phyloP scores from a whole-genome alignment of 1,140 invertebrate genomes.

The Caenorhabditis inopinata region DNA sequence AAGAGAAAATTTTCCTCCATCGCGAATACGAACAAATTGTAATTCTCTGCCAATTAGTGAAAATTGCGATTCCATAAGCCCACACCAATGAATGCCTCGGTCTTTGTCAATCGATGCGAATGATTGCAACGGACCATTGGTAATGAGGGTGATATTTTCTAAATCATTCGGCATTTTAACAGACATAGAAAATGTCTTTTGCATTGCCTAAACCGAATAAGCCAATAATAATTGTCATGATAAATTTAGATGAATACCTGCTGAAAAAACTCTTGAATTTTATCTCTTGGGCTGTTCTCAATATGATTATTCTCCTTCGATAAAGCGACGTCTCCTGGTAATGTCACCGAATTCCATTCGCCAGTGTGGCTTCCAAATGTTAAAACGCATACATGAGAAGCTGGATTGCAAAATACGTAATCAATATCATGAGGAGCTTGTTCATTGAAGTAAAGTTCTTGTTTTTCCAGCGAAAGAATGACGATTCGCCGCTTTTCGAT shows the following conservation, averaged over 20 bases:
- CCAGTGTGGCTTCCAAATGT: not conserved
- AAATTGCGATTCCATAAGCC: not conserved
- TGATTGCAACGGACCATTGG: not conserved
- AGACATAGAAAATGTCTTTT: not conserved
- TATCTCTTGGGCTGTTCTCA: not conserved
- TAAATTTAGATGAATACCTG: not conserved
- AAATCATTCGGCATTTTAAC: not conserved
- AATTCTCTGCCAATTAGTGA: not conserved
- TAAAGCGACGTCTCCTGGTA: not conserved
- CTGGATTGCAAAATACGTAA: not conserved
- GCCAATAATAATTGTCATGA: too few species aligned
- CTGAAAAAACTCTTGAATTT: slow-evolving; percentile 1
- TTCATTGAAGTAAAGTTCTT: slow-evolving; percentile 7
- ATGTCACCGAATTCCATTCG: not conserved
- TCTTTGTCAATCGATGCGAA: not conserved
- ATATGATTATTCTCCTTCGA: not conserved
- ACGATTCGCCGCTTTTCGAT: not conserved
- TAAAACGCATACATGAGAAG: not conserved
- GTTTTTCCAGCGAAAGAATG: slow-evolving; percentile 10
- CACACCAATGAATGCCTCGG: not conserved
- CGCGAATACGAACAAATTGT: not conserved
- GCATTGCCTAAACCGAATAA: not conserved
- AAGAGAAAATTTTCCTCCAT: slow-evolving; percentile 1
- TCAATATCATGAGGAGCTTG: not conserved
- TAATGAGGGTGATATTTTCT: not conserved